Evolutionary conservation across 2,888 invertebrate genomes (phyloP).

Genomic region (Imbricaverruca yamaguchii): DNA sequence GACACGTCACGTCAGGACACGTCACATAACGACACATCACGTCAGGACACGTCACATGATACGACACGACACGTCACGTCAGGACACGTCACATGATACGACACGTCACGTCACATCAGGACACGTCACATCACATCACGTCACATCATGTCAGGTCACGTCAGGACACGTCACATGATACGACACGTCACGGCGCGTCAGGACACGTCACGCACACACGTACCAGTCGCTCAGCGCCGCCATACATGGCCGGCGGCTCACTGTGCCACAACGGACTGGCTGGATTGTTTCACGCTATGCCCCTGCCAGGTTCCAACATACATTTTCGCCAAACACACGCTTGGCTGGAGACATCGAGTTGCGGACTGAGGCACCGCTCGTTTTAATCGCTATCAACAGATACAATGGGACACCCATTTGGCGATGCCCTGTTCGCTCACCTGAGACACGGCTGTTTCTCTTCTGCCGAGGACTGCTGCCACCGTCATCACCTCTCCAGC

Average conservation of each 20-base stretch:
- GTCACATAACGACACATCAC: not conserved
- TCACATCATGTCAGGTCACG: not conserved
- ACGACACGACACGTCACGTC: not conserved
- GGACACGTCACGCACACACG: not conserved
- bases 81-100: not conserved
- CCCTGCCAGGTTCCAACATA: too few relatives aligned
- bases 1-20: not conserved
- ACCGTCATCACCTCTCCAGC: not conserved
- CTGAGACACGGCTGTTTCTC: not conserved
- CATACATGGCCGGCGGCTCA: too few relatives aligned
- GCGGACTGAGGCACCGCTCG: too few relatives aligned
- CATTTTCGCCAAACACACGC: too few relatives aligned
- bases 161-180: not conserved
- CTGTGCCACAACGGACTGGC: too few relatives aligned
- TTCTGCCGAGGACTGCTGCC: too few relatives aligned
- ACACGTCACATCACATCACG: not conserved
- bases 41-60: not conserved
- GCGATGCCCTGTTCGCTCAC: not conserved
- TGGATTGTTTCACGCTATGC: too few relatives aligned
- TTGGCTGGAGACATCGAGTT: too few relatives aligned
- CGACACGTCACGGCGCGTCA: too few relatives aligned
- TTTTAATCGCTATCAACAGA: too few relatives aligned
- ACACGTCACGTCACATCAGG: not conserved
- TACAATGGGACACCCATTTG: too few relatives aligned
- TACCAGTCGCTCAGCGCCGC: too few relatives aligned